Percentiles rank a stretch among this genome's conserved stretches.
phyloP scores from a whole-genome alignment of 2,797 vertebrate genomes.

The Cyclura pinguis region DNA sequence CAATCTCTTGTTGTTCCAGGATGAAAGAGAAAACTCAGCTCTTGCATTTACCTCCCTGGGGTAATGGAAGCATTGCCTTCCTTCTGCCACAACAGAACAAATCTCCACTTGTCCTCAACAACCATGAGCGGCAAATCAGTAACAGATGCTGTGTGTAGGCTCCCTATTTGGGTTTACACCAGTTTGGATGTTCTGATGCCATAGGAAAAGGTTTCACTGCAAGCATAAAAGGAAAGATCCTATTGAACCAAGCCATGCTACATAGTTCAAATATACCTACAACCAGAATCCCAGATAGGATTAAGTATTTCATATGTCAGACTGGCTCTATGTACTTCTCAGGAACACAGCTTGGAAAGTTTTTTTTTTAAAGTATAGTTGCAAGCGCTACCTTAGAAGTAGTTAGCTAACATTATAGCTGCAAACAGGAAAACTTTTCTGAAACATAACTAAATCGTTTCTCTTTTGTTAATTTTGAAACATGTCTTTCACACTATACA shows the following conservation, averaged over 20 bases:
- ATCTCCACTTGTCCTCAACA: conserved; percentile 16
- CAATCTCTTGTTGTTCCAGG: conserved; percentile 9
- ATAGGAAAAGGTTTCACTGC: neutral
- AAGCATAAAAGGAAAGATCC: neutral
- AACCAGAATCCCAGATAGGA: neutral
- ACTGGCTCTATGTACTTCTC: neutral
- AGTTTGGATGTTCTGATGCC: neutral
- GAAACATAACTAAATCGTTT: too few species aligned
- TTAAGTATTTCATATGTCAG: neutral
- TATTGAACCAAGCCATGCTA: neutral
- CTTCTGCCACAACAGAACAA: conserved; percentile 15
- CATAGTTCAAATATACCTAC: neutral
- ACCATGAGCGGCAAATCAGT: conserved; percentile 1
- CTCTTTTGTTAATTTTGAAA: too few species aligned
- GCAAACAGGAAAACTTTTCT: neutral
- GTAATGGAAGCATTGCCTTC: conserved; percentile 15
- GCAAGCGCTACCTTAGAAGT: neutral
- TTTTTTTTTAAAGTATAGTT: neutral
- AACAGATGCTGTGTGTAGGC: conserved; percentile 19
- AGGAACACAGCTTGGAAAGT: neutral
- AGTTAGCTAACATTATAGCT: neutral
- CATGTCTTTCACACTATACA: too few species aligned
- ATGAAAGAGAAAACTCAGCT: conserved; percentile 15
- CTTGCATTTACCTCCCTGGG: conserved; percentile 26
- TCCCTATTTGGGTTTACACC: conserved; percentile 13